Evolutionary conservation across 2,888 invertebrate genomes (phyloP).

Genomic region (Drosophila birchii): DNA sequence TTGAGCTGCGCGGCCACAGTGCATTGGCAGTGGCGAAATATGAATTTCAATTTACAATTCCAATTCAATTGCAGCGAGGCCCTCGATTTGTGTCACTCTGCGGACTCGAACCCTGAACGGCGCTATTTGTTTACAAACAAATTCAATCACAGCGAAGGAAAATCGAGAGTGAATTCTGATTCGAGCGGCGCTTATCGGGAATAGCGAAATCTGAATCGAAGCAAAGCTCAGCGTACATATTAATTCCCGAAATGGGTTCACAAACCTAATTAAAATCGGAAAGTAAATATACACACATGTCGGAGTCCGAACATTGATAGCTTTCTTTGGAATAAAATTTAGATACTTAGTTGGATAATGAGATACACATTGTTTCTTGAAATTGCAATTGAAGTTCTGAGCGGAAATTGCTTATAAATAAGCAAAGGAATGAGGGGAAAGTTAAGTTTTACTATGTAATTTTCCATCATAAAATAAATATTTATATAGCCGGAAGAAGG

Average conservation of each 20-base stretch:
- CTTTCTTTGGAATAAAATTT: neutral
- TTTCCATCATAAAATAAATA: neutral
- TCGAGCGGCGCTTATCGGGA: constrained; percentile 19
- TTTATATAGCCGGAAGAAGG: neutral
- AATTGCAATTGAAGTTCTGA: too few species aligned
- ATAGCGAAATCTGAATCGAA: constrained; percentile 18
- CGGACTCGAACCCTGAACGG: constrained; percentile 15
- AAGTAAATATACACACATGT: neutral
- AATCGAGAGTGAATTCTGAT: constrained; percentile 24
- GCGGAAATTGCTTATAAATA: neutral
- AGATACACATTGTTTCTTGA: neutral
- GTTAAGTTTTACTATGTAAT: neutral
- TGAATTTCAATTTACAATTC: constrained; percentile 28
- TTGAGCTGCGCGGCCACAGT: constrained; percentile 36
- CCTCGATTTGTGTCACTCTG: constrained; percentile 35
- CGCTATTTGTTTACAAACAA: constrained; percentile 37
- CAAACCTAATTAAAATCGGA: constrained; percentile 16
- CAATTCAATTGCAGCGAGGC: constrained; percentile 40
- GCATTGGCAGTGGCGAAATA: constrained; percentile 29
- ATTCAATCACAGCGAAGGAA: constrained; percentile 33
- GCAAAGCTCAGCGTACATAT: neutral
- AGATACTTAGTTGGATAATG: neutral
- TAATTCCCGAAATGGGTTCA: constrained; percentile 21
- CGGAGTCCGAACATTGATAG: neutral
- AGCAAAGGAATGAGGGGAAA: neutral